Conservation (phyloP, 2,797 vertebrate species). For the Rhyacichthys aspro region DNA sequence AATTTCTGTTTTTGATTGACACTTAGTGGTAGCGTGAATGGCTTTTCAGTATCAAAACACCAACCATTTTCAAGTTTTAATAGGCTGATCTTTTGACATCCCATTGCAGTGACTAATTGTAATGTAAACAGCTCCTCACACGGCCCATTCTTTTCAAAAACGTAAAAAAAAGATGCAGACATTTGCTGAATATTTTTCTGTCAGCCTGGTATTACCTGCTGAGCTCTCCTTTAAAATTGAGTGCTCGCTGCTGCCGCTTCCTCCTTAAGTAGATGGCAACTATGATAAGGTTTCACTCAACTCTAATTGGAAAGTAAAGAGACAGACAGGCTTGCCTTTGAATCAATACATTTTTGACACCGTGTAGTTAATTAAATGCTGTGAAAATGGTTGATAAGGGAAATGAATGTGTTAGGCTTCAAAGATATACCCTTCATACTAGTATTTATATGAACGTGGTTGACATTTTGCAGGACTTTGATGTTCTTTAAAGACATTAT, state of each 20-base stretch:
- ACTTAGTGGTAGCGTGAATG: too few relatives aligned
- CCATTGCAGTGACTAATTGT: too few relatives aligned
- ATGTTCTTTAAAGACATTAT: too few relatives aligned
- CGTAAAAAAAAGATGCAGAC: slow-evolving; percentile 22
- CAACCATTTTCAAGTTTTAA: too few relatives aligned
- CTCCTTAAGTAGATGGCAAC: slow-evolving; percentile 62
- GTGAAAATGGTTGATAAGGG: slow-evolving; percentile 55
- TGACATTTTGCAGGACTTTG: too few relatives aligned
- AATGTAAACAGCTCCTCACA: too few relatives aligned
- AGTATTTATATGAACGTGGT: too few relatives aligned
- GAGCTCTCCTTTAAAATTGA: slow-evolving; percentile 19
- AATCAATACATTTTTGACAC: slow-evolving; percentile 56
- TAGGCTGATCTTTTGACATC: too few relatives aligned
- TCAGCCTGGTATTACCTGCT: slow-evolving; percentile 38
- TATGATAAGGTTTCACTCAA: slow-evolving; percentile 57
- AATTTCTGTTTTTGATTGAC: too few relatives aligned
- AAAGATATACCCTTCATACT: too few relatives aligned
- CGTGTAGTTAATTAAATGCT: slow-evolving; percentile 69
- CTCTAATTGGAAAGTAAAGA: slow-evolving; percentile 71
- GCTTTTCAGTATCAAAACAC: too few relatives aligned
- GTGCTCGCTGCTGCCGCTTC: slow-evolving; percentile 31
- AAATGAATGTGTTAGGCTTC: slow-evolving; percentile 44
- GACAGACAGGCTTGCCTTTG: slow-evolving; percentile 48
- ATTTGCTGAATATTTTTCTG: slow-evolving; percentile 8
- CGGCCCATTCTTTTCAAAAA: too few relatives aligned